Evolutionary conservation across 2,797 vertebrate genomes (phyloP).

Genomic region (Phaenicophaeus curvirostris): DNA sequence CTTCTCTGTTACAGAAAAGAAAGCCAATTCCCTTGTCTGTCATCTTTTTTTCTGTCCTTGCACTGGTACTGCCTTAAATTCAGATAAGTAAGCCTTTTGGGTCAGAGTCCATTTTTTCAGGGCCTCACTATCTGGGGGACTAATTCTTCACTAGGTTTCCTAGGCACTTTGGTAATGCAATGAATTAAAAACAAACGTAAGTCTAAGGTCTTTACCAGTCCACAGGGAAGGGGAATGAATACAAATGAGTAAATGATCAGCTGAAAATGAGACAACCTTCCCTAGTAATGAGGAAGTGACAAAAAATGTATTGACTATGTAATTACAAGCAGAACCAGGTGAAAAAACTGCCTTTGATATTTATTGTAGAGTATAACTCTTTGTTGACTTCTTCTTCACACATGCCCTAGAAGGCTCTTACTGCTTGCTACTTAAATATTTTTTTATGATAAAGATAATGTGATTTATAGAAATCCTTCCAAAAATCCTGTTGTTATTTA

Average conservation of each 20-base stretch:
- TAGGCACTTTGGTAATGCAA: background rate
- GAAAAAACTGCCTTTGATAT: background rate
- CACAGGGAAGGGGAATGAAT: background rate
- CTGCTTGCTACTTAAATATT: background rate
- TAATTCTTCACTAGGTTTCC: background rate
- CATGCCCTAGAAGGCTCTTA: background rate
- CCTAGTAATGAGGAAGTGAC: background rate
- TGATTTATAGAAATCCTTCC: background rate
- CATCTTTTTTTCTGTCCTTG: background rate
- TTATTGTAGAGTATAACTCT: background rate
- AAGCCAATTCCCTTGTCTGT: background rate
- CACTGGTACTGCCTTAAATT: background rate
- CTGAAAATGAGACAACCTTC: background rate
- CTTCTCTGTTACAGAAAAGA: background rate
- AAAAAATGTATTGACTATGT: background rate
- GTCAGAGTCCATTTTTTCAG: background rate
- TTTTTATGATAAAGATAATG: background rate
- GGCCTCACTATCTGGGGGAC: rapidly evolving
- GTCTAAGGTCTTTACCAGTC: background rate
- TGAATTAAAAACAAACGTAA: background rate
- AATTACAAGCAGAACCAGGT: rapidly evolving
- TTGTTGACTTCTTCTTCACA: background rate
- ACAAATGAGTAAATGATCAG: background rate
- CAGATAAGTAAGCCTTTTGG: background rate
- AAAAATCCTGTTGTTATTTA: background rate